A percentile compares a stretch with the other conserved stretches of the same genome.
phyloP scores from a whole-genome alignment of 1,140 invertebrate genomes.

The Chelonus insularis region DNA sequence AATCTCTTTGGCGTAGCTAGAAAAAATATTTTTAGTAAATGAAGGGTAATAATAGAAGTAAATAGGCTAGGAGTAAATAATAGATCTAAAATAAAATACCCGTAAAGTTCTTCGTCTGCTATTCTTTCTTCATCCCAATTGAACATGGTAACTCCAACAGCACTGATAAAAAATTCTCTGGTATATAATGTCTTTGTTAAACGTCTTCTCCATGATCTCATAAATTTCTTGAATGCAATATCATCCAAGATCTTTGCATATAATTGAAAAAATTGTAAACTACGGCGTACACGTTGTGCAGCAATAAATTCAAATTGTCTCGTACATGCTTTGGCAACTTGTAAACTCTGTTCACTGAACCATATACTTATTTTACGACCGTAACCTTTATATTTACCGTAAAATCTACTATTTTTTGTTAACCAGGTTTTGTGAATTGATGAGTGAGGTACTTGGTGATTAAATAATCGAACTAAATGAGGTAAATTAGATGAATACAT shows the following conservation, averaged over 20 bases:
- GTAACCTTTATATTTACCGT: conserved; percentile 26
- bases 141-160: conserved; percentile 55
- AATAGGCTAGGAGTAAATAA: background rate
- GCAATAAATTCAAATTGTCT: conserved; percentile 68
- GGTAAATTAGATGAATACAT: conserved; percentile 26
- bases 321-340: conserved; percentile 57
- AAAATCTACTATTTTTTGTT: conserved; percentile 13
- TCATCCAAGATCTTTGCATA: conserved; percentile 69
- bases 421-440: background rate
- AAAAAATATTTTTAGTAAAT: conserved; percentile 16
- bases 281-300: conserved; percentile 64
- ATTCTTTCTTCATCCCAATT: conserved; percentile 65
- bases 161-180: conserved; percentile 55
- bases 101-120: conserved; percentile 58
- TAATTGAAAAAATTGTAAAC: conserved; percentile 66
- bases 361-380: conserved; percentile 36
- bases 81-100: conserved; percentile 37
- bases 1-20: conserved; percentile 59
- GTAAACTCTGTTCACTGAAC: conserved; percentile 43
- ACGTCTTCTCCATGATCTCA: conserved; percentile 58
- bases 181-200: conserved; percentile 48
- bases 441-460: conserved; percentile 17
- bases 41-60: background rate
- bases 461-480: conserved; percentile 15
- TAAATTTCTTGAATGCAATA: conserved; percentile 60